Base-by-base conservation (phyloP, 2,113 vertebrate species). In the Scomber japonicus region DNA sequence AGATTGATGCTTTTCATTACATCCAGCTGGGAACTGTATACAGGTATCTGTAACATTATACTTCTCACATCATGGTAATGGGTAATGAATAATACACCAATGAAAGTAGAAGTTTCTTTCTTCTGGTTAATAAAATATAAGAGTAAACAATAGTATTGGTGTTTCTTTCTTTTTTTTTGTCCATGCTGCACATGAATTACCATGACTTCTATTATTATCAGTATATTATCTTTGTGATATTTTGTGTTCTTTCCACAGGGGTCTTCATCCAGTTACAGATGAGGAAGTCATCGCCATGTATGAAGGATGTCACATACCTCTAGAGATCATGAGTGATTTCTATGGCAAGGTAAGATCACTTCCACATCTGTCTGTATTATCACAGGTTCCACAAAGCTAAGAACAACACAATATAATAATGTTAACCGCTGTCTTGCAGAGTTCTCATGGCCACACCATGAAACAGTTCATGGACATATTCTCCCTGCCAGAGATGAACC, bases 401-500 rank as follows among this genome's bases (percentile, higher is more conserved):
- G 40, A 66, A 24, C 17, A 31, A 8, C 31, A 5, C 24, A 24
- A 16, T 46, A 14, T 62, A 19, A 64, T n/a, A 11, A 46, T 13
- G 10, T 30, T 27, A 2, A 44, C 62, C 0, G 0, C 24, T 77
- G 64, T 64, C 54, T 40, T 66, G 31, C 91, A 99, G 98, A 99
- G 98, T 81, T 97, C 97, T 44, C 97, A 99, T 0, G 97, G 97
- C 51, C 96, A 96, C 85, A 96, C 96, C 54, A 98, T 99, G 97
- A 99, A 99, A 67, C 98, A 99, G 91, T 99, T 97, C 94, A 99
- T 99, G 98, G 98, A 99, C 89, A 99, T 99, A 71, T 99, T 99
- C 95, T 99, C 98, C 11, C 92, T 99, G 85, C 98, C 98, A 0
- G 98, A 99, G 94, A 99, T 99, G 97, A 97, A 95, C 0, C 96